Evolutionary conservation across 2,888 invertebrate genomes (phyloP), one percentile per base, ranked within the genome.

Genomic region (Xylophagus ater): DNA sequence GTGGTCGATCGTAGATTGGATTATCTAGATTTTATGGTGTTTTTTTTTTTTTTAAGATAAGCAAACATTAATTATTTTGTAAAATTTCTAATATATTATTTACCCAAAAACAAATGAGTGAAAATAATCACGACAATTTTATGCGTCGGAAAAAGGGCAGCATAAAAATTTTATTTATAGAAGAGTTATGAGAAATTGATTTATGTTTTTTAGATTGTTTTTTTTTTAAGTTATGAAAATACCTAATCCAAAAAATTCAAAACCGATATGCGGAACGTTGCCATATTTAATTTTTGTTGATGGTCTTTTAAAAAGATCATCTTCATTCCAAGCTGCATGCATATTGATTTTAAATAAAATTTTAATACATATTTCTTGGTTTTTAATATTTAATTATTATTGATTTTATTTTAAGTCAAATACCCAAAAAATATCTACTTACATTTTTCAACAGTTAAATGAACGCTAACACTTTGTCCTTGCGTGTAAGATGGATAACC

Each of bases 381-480:
- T 15, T 29, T 29, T 12, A 4, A 4, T 15, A 4, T 5, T 15
- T 29, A 29, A 4, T 29, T 17, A 4, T 13, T 17, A 10, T n/a
- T n/a, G n/a, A n/a, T n/a, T 12, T 7, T 4, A 13, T 25, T 26
- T 26, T 19, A 2, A 18, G 5, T n/a, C 10, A 9, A 14, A 8
- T 2, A 30, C 10, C 9, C 4, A 14, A 30, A 30, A 17, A 4
- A n/a, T 9, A 17, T 29, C 23, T 51, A 75, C 83, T 79, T 73
- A 89, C 89, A 74, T 58, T 73, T 71, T 51, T 83, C 81, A 1
- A 92, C 88, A 21, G 69, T 71, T 13, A 92, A 68, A 31, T 72
- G 68, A 1, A 86, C 89, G 26, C 72, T 68, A 3, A 78, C 66
- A 62, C 77, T 73, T 32, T 79, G 70, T 40, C 81, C 82, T 4